phyloP scores from a whole-genome alignment of 2,888 invertebrate genomes.

The Epinotia brunnichana region DNA sequence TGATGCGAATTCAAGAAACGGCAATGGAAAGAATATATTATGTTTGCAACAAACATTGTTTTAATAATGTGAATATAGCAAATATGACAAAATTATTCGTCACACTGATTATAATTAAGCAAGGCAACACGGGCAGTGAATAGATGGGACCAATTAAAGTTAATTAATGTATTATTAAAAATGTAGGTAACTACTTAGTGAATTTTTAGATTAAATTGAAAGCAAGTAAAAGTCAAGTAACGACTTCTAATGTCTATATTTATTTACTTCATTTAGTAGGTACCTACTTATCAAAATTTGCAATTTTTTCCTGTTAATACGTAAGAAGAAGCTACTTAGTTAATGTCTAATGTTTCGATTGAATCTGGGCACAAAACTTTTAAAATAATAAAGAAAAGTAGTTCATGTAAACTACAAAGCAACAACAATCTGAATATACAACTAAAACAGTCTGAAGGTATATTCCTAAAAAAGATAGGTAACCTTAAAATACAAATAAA shows the following conservation, averaged over 20 bases:
- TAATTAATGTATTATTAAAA: neutral
- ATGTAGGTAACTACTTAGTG: no score
- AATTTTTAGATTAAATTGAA: no score
- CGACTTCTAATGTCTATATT: no score
- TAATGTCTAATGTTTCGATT: neutral
- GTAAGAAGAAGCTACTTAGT: no score
- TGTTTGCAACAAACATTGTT: neutral
- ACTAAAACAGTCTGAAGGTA: constrained; percentile 26
- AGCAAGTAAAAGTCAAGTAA: no score
- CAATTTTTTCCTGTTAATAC: no score
- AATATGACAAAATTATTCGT: neutral
- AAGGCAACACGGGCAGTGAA: neutral
- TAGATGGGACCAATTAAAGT: neutral
- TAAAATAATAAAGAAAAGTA: neutral
- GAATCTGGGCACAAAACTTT: neutral
- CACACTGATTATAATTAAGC: neutral
- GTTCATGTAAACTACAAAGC: neutral
- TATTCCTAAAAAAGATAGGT: neutral
- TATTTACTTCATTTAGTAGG: no score
- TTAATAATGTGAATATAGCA: neutral
- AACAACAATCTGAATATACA: constrained; percentile 1
- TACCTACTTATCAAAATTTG: no score
- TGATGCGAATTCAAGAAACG: neutral
- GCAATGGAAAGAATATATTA: no score
- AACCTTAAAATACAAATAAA: constrained; percentile 19